phyloP scores from a whole-genome alignment of 2,797 vertebrate genomes.

The Notoglanidium macrostoma region DNA sequence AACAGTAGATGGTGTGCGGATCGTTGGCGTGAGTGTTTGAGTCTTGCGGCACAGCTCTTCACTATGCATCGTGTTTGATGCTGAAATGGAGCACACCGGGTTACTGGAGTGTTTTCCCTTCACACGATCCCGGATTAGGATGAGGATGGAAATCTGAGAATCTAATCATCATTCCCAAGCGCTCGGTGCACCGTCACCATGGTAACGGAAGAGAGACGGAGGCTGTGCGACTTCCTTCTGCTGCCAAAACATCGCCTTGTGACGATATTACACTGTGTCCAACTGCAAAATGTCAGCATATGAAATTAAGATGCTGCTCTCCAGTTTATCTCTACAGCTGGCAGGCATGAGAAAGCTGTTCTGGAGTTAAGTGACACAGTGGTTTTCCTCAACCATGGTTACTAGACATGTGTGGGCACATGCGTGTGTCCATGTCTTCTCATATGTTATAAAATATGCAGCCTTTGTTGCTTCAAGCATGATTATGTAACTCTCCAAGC shows the following conservation, averaged over 20 bases:
- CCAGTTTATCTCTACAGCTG: background rate
- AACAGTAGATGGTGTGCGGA: background rate
- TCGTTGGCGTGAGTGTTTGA: background rate
- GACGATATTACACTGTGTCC: background rate
- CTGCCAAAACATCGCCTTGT: conserved; percentile 5
- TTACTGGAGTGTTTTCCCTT: background rate
- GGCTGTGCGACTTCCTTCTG: conserved; percentile 22
- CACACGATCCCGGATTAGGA: background rate
- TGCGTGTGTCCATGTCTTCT: conserved; percentile 32
- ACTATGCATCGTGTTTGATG: background rate
- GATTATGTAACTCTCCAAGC: conserved; percentile 34
- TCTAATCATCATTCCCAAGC: conserved; percentile 1
- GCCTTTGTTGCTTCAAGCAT: conserved; percentile 16
- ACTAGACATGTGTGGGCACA: background rate
- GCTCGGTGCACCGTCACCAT: conserved; percentile 39
- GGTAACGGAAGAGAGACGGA: conserved; percentile 36
- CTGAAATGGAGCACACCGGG: background rate
- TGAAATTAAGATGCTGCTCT: background rate
- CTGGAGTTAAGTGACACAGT: background rate
- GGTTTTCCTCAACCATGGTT: background rate
- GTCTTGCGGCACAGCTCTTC: background rate
- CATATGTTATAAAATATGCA: conserved; percentile 15
- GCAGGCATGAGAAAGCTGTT: background rate
- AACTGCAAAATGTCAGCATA: background rate
- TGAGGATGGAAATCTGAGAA: background rate